phyloP scores from a whole-genome alignment of 2,797 vertebrate genomes.

The Eutrigla gurnardus region DNA sequence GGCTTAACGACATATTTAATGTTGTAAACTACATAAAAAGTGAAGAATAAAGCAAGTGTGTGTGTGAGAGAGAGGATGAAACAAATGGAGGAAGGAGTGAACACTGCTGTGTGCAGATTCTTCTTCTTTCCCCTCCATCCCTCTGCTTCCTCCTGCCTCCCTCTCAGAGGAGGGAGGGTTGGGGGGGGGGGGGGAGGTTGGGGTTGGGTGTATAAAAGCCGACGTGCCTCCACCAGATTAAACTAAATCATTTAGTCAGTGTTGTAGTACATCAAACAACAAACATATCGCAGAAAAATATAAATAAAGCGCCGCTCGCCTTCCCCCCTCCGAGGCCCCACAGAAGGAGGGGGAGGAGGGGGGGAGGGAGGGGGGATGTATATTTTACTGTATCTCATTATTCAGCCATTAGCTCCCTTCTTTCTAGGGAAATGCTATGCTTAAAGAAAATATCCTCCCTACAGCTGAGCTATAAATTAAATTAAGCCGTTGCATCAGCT shows the following conservation, averaged over 20 bases:
- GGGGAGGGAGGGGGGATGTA: conserved; percentile 25
- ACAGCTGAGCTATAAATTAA: conserved; percentile 65
- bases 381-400: conserved; percentile 71
- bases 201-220: too few species aligned
- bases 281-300: conserved; percentile 43
- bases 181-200: too few species aligned
- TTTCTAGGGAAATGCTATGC: conserved; percentile 69
- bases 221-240: conserved; percentile 22
- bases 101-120: neutral
- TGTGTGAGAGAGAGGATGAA: neutral
- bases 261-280: conserved; percentile 56
- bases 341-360: conserved; percentile 12
- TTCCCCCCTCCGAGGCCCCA: conserved; percentile 29
- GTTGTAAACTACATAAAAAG: neutral
- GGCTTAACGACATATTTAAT: neutral
- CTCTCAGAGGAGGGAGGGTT: neutral
- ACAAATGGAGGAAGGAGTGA: neutral
- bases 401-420: conserved; percentile 70
- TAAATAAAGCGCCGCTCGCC: conserved; percentile 34
- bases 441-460: conserved; percentile 61
- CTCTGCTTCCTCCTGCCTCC: neutral
- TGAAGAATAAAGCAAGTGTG: neutral
- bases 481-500: conserved; percentile 59
- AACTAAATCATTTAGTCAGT: conserved; percentile 52
- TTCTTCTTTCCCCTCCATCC: neutral